These are phyloP conservation scores for Magallana gigas DNA, from an alignment of 1,140 invertebrate species.

Conservation along the genomic window DNA sequence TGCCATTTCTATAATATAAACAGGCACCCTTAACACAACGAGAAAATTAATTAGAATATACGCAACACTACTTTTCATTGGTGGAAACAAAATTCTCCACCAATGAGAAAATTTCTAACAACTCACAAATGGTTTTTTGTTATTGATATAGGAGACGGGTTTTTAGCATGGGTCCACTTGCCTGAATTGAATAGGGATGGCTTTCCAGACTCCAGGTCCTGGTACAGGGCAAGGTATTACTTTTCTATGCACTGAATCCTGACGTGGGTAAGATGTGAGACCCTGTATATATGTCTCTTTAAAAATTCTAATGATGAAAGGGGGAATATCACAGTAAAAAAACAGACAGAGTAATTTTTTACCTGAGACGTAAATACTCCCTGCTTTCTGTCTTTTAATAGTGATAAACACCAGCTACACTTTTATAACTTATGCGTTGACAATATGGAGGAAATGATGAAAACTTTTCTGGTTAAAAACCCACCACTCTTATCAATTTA, in stretches of 20 bases:
- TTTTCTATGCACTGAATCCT: background rate
- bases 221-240: conserved; percentile 59
- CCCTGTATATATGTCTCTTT: no score
- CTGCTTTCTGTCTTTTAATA: no score
- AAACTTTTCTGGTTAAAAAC: no score
- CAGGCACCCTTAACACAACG: conserved; percentile 23
- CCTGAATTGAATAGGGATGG: conserved; percentile 53
- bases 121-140: background rate
- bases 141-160: conserved; percentile 15
- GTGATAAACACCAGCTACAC: no score
- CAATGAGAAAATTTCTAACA: background rate
- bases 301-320: no score
- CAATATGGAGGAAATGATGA: no score
- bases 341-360: no score
- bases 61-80: background rate
- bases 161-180: background rate
- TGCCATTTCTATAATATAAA: conserved; percentile 44
- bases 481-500: no score
- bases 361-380: no score
- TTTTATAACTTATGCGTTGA: no score
- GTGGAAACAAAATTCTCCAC: background rate
- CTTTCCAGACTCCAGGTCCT: conserved; percentile 71
- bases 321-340: no score
- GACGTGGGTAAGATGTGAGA: no score
- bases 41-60: background rate